Evolutionary conservation across 1,140 invertebrate species (phyloP), one percentile per base, ranked within the genome.

Genomic region (Meloidogyne hapla): DNA sequence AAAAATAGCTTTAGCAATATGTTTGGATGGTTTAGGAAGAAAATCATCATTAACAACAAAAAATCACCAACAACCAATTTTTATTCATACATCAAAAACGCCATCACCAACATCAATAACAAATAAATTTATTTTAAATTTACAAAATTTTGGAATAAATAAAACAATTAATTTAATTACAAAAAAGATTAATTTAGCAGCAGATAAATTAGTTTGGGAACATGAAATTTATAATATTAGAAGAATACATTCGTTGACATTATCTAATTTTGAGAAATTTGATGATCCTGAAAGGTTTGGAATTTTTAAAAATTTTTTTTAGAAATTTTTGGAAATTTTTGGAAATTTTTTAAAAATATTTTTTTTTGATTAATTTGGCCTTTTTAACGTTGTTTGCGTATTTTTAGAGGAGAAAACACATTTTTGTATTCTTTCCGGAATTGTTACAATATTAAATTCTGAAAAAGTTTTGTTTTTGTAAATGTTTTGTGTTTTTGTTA

Each of bases 141-240:
- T 21, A 91, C 75, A 78, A 67, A 75, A 91, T 85, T 83, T 88
- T 26, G 88, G 91, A 0, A 89, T 91, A 8, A 87, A 13, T 88
- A 89, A 23, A 83, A n/a, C 90, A 5, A 90, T 94, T 28, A 91
- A 93, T 81, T 91, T 94, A 68, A 90, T 95, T 15, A 95, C 97
- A 84, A 97, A 97, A 88, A 98, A 98, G 89, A 98, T 98, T 79
- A 96, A 97, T 90, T 88, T 98, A n/a, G 94, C 94, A 1, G 94
- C 97, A 69, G 93, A 94, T 74, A 90, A 92, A 72, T 87, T 98
- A 40, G 93, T 94, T 0, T 99, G 96, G 96, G 95, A 98, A 87
- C 96, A 99, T 85, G 96, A 98, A 88, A 90, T 94, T 83, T 98
- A 94, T 86, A 94, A 98, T 81, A 91, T 93, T 76, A 90, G 94